Conservation (phyloP, 2,113 vertebrate genomes). For the Heterocephalus glaber region DNA sequence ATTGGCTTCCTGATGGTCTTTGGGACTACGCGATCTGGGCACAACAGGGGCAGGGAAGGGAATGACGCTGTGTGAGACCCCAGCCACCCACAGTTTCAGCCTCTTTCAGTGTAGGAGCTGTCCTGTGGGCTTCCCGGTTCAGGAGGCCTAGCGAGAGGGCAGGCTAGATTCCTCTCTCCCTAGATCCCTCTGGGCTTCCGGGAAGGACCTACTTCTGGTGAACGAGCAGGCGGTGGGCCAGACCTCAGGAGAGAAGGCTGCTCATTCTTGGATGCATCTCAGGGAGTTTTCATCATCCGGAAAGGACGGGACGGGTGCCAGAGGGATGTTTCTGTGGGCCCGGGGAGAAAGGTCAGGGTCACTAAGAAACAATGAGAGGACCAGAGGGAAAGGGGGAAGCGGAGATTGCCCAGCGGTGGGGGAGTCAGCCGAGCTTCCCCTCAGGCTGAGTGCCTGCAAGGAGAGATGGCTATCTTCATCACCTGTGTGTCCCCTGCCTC, state of each 20-base stretch:
- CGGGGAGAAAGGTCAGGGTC: background rate
- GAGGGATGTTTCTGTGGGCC: background rate
- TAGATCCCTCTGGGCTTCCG: background rate
- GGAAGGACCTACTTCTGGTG: background rate
- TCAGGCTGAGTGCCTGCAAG: accelerated
- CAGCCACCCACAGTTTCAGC: background rate
- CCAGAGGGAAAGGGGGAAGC: background rate
- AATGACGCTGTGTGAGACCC: background rate
- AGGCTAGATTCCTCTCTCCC: background rate
- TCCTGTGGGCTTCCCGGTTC: background rate
- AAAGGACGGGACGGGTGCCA: no score
- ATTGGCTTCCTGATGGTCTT: no score
- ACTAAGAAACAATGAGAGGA: background rate
- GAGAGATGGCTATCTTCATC: background rate
- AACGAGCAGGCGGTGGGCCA: background rate
- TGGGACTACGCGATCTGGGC: no score
- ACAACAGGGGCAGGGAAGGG: no score
- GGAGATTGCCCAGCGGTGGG: background rate
- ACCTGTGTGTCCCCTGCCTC: background rate
- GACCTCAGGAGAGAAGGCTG: background rate
- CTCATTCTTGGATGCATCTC: background rate
- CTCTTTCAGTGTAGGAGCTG: background rate
- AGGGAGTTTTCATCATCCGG: background rate
- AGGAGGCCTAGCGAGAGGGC: background rate
- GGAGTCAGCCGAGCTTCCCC: background rate